These are phyloP conservation scores for Procambarus clarkii DNA, from an alignment of 1,140 invertebrate genomes.

Conservation along the genomic window DNA sequence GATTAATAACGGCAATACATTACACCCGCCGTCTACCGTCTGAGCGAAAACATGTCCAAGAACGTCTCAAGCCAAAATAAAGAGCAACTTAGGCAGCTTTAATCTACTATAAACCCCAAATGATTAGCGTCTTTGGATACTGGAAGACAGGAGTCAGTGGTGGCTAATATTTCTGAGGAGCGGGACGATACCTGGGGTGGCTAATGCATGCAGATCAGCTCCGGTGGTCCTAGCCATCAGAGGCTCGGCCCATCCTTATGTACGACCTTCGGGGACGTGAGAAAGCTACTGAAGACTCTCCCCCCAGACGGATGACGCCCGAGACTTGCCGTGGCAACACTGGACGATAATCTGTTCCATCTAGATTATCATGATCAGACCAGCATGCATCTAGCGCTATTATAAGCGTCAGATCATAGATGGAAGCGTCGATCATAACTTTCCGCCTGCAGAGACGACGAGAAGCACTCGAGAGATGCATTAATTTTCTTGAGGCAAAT, in stretches of 20 bases:
- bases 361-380: not conserved
- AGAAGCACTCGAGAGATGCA: too few relatives aligned
- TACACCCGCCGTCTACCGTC: not conserved
- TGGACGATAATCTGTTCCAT: not conserved
- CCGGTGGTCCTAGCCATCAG: not conserved
- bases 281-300: not conserved
- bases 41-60: not conserved
- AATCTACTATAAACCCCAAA: not conserved
- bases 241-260: not conserved
- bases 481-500: too few relatives aligned
- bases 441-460: too few relatives aligned
- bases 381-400: not conserved
- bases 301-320: not conserved
- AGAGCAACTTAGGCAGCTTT: not conserved
- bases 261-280: slow-evolving; percentile 11
- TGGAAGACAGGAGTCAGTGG: not conserved
- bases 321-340: not conserved
- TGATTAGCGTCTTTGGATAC: not conserved
- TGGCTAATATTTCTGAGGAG: not conserved
- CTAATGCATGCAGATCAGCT: slow-evolving; percentile 2
- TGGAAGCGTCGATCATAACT: not conserved
- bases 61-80: not conserved
- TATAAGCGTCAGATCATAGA: not conserved
- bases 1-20: not conserved
- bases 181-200: not conserved